Percentiles rank a stretch among this genome's conserved stretches.
Conservation (phyloP, 2,797 vertebrate genomes). For the Sebastiscus tertius region DNA sequence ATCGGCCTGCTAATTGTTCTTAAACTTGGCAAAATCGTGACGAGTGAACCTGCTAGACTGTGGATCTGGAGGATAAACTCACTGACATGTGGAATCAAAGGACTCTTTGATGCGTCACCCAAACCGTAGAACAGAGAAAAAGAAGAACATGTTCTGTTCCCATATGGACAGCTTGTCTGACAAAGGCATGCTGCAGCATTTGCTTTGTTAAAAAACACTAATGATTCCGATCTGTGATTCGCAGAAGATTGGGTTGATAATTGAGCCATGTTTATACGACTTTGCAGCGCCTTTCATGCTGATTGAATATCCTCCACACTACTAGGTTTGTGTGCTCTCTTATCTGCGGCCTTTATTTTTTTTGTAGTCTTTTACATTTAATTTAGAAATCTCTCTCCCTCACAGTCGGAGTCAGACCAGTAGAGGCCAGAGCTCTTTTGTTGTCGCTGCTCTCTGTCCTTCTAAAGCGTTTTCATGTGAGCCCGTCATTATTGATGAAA, state of each 20-base stretch:
- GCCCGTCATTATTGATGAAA: neutral
- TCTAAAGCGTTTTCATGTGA: neutral
- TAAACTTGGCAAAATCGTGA: constrained; percentile 8
- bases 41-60: constrained; percentile 8
- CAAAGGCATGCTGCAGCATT: constrained; percentile 26
- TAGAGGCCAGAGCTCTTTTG: neutral
- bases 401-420: neutral
- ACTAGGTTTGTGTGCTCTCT: neutral
- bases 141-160: constrained; percentile 30
- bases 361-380: neutral
- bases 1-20: neutral
- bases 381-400: constrained; percentile 4
- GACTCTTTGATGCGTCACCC: constrained; percentile 58
- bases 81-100: constrained; percentile 56
- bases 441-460: neutral
- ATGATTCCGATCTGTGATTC: constrained; percentile 43
- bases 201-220: constrained; percentile 40
- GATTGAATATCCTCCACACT: constrained; percentile 5
- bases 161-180: constrained; percentile 54
- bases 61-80: constrained; percentile 41
- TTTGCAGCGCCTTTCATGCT: neutral
- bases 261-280: constrained; percentile 16
- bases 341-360: neutral
- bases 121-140: constrained; percentile 40
- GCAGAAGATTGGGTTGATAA: constrained; percentile 23